Base-by-base conservation (phyloP, 2,797 vertebrate genomes). In the Moxostoma hubbsi region DNA sequence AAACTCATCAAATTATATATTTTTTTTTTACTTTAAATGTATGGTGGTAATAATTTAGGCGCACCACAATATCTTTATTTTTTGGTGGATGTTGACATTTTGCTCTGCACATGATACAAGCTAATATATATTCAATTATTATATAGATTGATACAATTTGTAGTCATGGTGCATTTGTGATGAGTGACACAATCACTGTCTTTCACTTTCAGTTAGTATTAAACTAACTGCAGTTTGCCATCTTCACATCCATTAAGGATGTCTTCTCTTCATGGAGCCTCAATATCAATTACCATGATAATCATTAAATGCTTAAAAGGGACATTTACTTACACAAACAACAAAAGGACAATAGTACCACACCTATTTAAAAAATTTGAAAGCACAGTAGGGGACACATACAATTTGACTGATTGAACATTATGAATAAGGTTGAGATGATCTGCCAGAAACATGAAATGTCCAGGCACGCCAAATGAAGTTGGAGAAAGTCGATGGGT, bases 311-410 rank as follows among this genome's bases (percentile, higher is more conserved):
- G 58, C 24, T 69, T 76, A n/a, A 69, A 69, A 65, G 15, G 45
- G 43, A 62, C 16, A 54, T 59, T 58, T 62, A 75, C 51, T 10
- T 51, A 63, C 75, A 79, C 36, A 79, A 59, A 76, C 59, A 51
- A 61, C 72, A 75, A 59, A 82, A 13, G 24, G 49, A 81, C 36
- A 46, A 73, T 45, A 69, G 4, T 1, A 50, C 43, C 49, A 77
- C 58, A 13, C 12, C 47, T 67, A 53, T 16, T 65, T 50, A 76
- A 71, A 67, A 67, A 51, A 71, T 0, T 13, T 15, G 16, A 24
- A 65, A 75, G 18, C 57, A 66, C 12, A 45, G n/a, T 7, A 15
- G n/a, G 49, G 36, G 24, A 54, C 65, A 51, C 36, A 45, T 18
- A 62, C 53, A 13, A 70, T 16, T 70, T 4, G 50, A 78, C 67